Base-by-base conservation (phyloP, 1,140 invertebrate genomes). In the Papilio xuthus region DNA sequence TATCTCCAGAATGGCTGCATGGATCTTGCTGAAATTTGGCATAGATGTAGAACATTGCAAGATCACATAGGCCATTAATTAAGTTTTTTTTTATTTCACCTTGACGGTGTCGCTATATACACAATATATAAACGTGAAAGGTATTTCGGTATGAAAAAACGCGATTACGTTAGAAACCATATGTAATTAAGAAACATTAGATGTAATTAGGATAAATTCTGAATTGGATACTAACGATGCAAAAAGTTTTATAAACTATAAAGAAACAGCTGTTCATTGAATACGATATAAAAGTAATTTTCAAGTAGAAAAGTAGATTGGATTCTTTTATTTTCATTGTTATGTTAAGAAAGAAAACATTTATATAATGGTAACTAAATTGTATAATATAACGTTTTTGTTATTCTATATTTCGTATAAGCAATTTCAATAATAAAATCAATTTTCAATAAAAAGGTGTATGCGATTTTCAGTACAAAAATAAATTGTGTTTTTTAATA, bases 191-290 rank as follows among this genome's bases (percentile, higher is more conserved):
- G 71, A 44, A 73, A 44, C 23, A 73, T 20, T 73, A 44, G n/a
- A 26, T 70, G 37, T 73, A 73, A 73, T 73, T 73, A 73, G 8
- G 32, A 42, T n/a, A 42, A 9, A 15, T 23, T 47, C 20, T 73
- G 42, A 50, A 73, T 73, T 47, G 42, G 20, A 23, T 73, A 42
- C 42, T 73, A 73, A 73, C 20, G 71, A 73, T 73, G 42, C 42
- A 73, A 73, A 73, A 73, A 73, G 23, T 73, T 73, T 70, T 13
- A 0, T 9, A 72, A 44, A 23, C 6, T 23, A 44, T 8, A 4
- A 44, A 73, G 42, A 28, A 26, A 26, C 60, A 67, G 60, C 13
- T 67, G 60, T 67, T 67, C 60, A 67, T 60, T 26, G 56, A 60
- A 32, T 32, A 67, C 23, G 26, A 4, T 60, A 60, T 67, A 28